Evolutionary conservation across 2,888 invertebrate species (phyloP).

Genomic region (Pseudoips prasinana): DNA sequence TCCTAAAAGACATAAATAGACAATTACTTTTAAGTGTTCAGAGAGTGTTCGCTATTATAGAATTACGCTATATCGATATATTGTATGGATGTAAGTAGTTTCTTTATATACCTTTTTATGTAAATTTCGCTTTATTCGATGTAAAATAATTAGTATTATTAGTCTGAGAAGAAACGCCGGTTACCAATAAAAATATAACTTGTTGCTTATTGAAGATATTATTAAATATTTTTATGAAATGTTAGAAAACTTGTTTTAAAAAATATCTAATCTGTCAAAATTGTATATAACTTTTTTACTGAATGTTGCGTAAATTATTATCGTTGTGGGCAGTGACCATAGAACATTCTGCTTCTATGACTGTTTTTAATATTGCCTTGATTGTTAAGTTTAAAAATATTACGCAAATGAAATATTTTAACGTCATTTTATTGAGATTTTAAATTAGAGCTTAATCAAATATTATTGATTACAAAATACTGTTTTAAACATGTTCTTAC

Average conservation of each 20-base stretch:
- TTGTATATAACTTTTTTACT: conserved; percentile 45
- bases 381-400: conserved; percentile 76
- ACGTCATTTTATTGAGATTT: conserved; percentile 60
- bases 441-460: conserved; percentile 48
- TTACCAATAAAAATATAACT: conserved; percentile 81
- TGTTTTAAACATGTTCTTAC: conserved; percentile 40
- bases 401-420: conserved; percentile 61
- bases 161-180: conserved; percentile 82
- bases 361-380: conserved; percentile 29
- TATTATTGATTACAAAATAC: conserved; percentile 46
- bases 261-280: conserved; percentile 55
- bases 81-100: conserved; percentile 67
- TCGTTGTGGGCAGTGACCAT: conserved; percentile 51
- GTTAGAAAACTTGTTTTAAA: conserved; percentile 71
- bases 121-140: conserved; percentile 76
- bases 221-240: conserved; percentile 73
- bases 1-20: conserved; percentile 53
- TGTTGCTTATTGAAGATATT: conserved; percentile 80
- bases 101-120: conserved; percentile 57
- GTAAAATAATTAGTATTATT: conserved; percentile 76
- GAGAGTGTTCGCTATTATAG: conserved; percentile 74
- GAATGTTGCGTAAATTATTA: conserved; percentile 72
- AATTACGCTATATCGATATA: conserved; percentile 50
- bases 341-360: conserved; percentile 26
- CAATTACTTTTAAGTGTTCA: conserved; percentile 63